Percentiles rank a stretch among this genome's conserved stretches.
Evolutionary conservation across 2,797 vertebrate species (phyloP).

Genomic region (Xenops minutus): DNA sequence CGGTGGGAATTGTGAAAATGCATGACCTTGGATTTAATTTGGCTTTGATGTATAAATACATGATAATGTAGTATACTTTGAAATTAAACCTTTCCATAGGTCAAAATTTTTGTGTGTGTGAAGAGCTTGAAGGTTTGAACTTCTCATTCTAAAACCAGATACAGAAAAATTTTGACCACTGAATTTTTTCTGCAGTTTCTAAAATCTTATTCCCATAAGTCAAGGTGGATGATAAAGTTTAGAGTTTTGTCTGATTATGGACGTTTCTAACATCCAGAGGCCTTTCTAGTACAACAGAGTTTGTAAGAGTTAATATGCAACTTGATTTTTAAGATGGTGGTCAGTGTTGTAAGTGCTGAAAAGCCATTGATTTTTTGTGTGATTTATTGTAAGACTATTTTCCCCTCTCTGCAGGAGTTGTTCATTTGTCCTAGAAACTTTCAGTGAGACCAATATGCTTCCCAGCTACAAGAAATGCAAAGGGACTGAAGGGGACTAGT

Average conservation of each 20-base stretch:
- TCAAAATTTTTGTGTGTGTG: background rate
- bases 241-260: background rate
- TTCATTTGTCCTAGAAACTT: background rate
- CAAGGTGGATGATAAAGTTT: background rate
- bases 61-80: background rate
- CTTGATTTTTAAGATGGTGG: background rate
- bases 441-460: background rate
- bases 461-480: background rate
- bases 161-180: background rate
- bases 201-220: background rate
- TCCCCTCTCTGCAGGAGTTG: background rate
- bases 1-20: background rate
- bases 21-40: background rate
- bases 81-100: background rate
- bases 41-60: background rate
- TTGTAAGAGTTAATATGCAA: background rate
- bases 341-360: background rate
- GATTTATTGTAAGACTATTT: background rate
- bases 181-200: background rate
- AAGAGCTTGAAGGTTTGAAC: background rate
- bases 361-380: background rate
- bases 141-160: background rate
- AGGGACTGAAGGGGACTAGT: background rate
- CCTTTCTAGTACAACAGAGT: background rate
- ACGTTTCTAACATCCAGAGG: background rate